These are phyloP conservation scores for Nebria brevicollis DNA, from an alignment of 2,888 invertebrate species.

Conservation along the genomic window DNA sequence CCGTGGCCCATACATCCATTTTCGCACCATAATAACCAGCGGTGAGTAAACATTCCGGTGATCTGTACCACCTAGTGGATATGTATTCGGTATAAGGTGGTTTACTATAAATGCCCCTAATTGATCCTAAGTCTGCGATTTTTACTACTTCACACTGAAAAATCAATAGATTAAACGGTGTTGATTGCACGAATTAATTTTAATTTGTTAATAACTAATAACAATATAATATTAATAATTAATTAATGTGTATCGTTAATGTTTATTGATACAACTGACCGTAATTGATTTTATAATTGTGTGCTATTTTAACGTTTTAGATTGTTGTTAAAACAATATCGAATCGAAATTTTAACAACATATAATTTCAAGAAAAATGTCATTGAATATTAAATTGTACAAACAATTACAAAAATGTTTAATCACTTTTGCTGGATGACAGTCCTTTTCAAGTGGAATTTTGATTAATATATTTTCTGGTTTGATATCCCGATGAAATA, in stretches of 20 bases:
- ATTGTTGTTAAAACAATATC: neutral
- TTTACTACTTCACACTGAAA: slow-evolving; percentile 66
- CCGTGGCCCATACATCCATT: slow-evolving; percentile 78
- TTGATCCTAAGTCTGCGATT: slow-evolving; percentile 73
- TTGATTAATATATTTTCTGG: slow-evolving; percentile 77
- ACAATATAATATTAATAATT: too few species aligned
- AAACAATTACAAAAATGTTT: neutral
- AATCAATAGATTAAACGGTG: neutral
- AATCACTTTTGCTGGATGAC: neutral
- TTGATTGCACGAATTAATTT: too few species aligned
- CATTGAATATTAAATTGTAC: neutral
- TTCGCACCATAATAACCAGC: slow-evolving; percentile 75
- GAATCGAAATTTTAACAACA: neutral
- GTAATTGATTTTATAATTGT: neutral
- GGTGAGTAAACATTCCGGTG: slow-evolving; percentile 75
- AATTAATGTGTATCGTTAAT: too few species aligned
- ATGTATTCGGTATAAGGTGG: slow-evolving; percentile 77
- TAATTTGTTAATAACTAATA: too few species aligned
- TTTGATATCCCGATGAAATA: slow-evolving; percentile 77
- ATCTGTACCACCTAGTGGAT: slow-evolving; percentile 76
- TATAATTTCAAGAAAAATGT: neutral
- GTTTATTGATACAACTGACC: too few species aligned
- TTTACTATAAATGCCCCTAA: slow-evolving; percentile 68
- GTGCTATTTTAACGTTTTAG: neutral
- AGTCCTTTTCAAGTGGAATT: slow-evolving; percentile 55